A percentile compares a stretch with the other conserved stretches of the same genome.
phyloP scores from a whole-genome alignment of 2,113 vertebrate genomes.

The Chrysochloris asiatica region DNA sequence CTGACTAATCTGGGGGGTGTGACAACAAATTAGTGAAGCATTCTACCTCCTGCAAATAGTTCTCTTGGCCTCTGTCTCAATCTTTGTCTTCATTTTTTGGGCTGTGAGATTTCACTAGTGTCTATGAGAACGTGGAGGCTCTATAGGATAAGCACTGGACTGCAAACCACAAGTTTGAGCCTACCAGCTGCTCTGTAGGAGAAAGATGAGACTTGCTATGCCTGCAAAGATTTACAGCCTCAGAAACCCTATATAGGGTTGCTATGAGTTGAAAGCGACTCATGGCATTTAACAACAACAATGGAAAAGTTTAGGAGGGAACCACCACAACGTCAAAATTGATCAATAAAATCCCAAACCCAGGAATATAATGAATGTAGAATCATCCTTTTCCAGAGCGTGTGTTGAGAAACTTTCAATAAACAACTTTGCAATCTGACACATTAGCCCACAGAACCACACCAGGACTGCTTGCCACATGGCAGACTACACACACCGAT shows the following conservation, averaged over 20 bases:
- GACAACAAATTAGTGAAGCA: neutral
- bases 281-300: too few species aligned
- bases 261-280: too few species aligned
- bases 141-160: too few species aligned
- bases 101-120: slow-evolving; percentile 53
- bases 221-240: too few species aligned
- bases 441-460: too few species aligned
- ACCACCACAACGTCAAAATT: slow-evolving; percentile 54
- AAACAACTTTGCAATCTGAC: too few species aligned
- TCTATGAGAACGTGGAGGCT: too few species aligned
- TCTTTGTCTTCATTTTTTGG: slow-evolving; percentile 27
- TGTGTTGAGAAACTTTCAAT: neutral
- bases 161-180: too few species aligned
- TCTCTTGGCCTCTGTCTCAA: neutral
- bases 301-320: slow-evolving; percentile 51
- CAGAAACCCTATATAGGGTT: too few species aligned
- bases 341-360: slow-evolving; percentile 10
- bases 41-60: neutral
- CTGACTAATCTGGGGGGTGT: neutral
- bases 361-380: slow-evolving; percentile 61
- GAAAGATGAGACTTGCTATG: too few species aligned
- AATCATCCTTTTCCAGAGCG: slow-evolving; percentile 45
- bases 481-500: neutral
- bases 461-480: too few species aligned
- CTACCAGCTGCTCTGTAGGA: too few species aligned